These are phyloP conservation scores for Yoshiicerus persimilis DNA, from an alignment of 1,140 invertebrate genomes.

Conservation along the genomic window DNA sequence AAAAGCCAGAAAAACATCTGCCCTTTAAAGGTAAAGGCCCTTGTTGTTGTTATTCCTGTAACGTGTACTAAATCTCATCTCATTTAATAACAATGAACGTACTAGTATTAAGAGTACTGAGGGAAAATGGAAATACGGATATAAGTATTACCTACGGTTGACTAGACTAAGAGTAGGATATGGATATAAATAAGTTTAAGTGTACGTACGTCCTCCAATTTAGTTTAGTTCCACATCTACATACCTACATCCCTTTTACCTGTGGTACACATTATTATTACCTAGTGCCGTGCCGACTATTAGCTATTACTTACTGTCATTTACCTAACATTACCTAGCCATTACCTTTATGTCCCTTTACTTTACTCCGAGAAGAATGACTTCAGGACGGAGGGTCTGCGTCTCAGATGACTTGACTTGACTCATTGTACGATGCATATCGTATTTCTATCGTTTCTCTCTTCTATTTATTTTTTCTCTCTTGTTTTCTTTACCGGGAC, in stretches of 20 bases:
- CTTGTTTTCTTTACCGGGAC: not conserved
- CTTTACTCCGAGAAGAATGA: not conserved
- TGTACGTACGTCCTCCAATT: not conserved
- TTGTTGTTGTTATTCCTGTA: not conserved
- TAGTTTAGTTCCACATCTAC: not conserved
- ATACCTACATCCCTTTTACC: not conserved
- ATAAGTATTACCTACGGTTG: not conserved
- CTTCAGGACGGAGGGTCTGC: not conserved
- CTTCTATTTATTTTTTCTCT: not conserved
- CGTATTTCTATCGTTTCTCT: not conserved
- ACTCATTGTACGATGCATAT: not conserved
- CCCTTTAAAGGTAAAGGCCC: constrained; percentile 26
- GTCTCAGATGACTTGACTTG: not conserved
- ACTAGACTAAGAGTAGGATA: not conserved
- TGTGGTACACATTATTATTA: constrained; percentile 1
- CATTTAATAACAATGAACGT: not conserved
- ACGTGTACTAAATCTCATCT: not conserved
- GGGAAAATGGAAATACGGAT: not conserved
- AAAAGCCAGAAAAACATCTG: constrained; percentile 38
- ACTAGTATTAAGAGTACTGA: not conserved
- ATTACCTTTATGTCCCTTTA: not conserved
- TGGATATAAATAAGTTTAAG: not conserved
- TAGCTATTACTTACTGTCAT: constrained; percentile 10
- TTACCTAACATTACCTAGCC: constrained; percentile 8
- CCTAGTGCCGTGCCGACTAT: not conserved